A percentile compares a stretch with the other conserved stretches of the same genome.
Conservation (phyloP, 2,797 vertebrate genomes). For the Sebastes alutus region DNA sequence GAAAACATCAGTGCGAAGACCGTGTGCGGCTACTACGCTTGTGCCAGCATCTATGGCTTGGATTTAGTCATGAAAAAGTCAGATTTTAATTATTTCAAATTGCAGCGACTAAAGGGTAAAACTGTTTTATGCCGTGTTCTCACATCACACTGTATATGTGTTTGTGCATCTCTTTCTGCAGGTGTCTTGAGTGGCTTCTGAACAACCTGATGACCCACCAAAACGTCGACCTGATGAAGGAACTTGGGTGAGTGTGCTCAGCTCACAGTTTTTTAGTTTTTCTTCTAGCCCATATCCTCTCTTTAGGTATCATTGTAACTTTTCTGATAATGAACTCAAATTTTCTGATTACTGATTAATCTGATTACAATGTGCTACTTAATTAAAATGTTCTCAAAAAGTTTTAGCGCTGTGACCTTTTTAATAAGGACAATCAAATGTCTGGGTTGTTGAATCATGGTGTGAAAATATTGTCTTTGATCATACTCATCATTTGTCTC, state of each 20-base stretch:
- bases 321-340: background rate
- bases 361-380: background rate
- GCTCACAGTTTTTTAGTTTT: background rate
- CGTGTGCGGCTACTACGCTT: conserved; percentile 91
- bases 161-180: conserved; percentile 63
- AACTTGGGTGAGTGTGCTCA: conserved; percentile 87
- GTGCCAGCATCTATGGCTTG: conserved; percentile 92
- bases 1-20: conserved; percentile 95
- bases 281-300: background rate
- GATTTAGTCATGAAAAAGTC: conserved; percentile 97
- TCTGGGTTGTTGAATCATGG: background rate
- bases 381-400: background rate
- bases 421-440: background rate
- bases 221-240: conserved; percentile 95
- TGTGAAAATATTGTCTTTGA: background rate
- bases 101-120: background rate
- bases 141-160: background rate
- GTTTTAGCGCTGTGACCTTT: background rate
- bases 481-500: background rate
- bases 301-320: background rate
- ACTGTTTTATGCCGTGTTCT: background rate
- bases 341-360: no score
- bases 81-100: conserved; percentile 41
- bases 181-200: conserved; percentile 98
- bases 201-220: conserved; percentile 99